Evolutionary conservation across 2,888 invertebrate genomes (phyloP), one percentile per base, ranked within the genome.

Genomic region (Nycteola revayana): DNA sequence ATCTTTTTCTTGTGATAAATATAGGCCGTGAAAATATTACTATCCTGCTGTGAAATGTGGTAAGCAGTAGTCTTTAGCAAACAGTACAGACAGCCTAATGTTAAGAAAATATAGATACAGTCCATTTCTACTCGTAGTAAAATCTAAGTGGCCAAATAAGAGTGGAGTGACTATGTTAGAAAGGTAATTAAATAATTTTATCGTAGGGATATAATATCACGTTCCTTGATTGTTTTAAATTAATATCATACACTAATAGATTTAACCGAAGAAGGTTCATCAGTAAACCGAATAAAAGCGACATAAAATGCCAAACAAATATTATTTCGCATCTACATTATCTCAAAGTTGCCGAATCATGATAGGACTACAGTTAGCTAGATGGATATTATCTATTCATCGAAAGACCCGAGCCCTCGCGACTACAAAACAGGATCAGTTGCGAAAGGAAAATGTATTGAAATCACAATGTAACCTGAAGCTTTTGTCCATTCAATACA

Each of bases 371-470:
- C 68, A 72, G 77, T 75, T 75, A 73, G 75, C 73, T 69, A 71
- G 77, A 75, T 80, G 75, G 75, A 78, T 80, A 78, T 82, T 82
- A 82, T 80, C 84, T 79, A 83, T 84, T 83, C 84, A 84, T 78
- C 75, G 79, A 49, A 62, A 64, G 70, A 67, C 69, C 75, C 71
- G 60, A 60, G 62, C 74, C 75, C 65, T 73, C 64, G 60, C 64
- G 59, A 64, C 60, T 79, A 66, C 66, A 68, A 76, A 83, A 85
- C 80, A 77, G 81, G 78, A 75, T 77, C 80, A 85, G 80, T 86
- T 78, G 77, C 73, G 58, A 73, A 21, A 71, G 73, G 77, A 79
- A 83, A 86, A 85, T 77, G 78, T 80, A 86, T 84, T 82, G 82
- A 84, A 86, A 85, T 82, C 83, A 85, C 79, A 85, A 83, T 83